Base-by-base conservation (phyloP, 2,113 vertebrate genomes). In the Ictalurus punctatus region DNA sequence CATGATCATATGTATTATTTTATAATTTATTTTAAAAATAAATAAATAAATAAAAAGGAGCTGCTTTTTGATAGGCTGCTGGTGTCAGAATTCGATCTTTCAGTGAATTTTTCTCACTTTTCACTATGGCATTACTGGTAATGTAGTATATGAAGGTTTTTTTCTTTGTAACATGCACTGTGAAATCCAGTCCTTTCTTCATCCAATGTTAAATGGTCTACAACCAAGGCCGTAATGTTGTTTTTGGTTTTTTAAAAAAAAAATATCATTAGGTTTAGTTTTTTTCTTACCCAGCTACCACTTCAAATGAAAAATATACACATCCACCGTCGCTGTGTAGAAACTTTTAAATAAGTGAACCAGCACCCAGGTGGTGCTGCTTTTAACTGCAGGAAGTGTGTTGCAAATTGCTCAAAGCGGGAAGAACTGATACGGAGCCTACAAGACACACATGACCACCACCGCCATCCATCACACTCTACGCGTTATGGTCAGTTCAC, bases 381-480 rank as follows among this genome's bases (percentile, higher is more conserved):
- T 37, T 37, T 58, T 34, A 8, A 37, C 76, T 34, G 27, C 78
- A 83, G 85, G 79, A 87, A 83, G 79, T 13, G 2, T 67, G 79
- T 27, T 76, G 44, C 25, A 92, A 91, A 92, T 65, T 56, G 69
- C 69, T 84, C 59, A 76, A 44, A 65, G 69, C 83, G 80, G 37
- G 87, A 88, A 79, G 87, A 84, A 85, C 78, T n/a, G 79, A 85
- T 73, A 84, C 84, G 59, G 37, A 23, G 40, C 27, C 86, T 63
- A 78, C 58, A 48, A 92, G 86, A 58, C 44, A 73, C 78, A 74
- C 30, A 67, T 85, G 61, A 86, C 71, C 69, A 74, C 13, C 69
- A 61, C 1, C 30, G 87, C 30, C 90, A 94, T 92, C 87, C 90
- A 95, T 92, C 93, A 93, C 87, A 79, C 90, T 84, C 54, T 58